Evolutionary conservation across 1,140 invertebrate species (phyloP).

Genomic region (Ganaspis sp.): DNA sequence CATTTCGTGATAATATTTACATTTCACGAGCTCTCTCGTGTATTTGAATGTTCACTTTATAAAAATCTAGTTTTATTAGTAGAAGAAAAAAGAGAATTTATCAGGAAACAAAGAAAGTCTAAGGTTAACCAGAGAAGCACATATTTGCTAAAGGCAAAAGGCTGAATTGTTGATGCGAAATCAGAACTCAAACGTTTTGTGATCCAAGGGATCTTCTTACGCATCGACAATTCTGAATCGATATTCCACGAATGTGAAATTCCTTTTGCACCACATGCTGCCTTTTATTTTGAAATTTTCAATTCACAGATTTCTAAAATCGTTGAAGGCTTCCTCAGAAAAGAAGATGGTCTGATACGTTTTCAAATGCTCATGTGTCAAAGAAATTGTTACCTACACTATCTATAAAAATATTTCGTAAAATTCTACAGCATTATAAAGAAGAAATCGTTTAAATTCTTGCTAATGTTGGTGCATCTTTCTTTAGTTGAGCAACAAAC

Average conservation of each 20-base stretch:
- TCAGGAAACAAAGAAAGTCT: neutral
- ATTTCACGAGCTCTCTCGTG: neutral
- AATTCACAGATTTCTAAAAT: neutral
- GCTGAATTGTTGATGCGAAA: neutral
- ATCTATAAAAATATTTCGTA: too few relatives aligned
- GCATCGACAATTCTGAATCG: neutral
- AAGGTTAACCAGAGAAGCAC: neutral
- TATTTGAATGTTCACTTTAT: too few relatives aligned
- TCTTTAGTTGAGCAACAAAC: too few relatives aligned
- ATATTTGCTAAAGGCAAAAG: neutral
- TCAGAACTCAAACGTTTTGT: neutral
- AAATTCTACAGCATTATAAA: too few relatives aligned
- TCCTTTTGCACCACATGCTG: neutral
- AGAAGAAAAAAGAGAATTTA: neutral
- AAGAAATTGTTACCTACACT: too few relatives aligned
- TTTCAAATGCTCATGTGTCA: too few relatives aligned
- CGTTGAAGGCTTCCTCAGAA: neutral
- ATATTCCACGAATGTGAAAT: conserved; percentile 5
- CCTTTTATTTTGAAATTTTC: conserved; percentile 10
- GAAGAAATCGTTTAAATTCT: too few relatives aligned
- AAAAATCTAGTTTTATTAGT: too few relatives aligned
- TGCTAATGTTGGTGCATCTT: too few relatives aligned
- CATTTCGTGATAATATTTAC: neutral
- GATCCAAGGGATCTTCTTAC: neutral
- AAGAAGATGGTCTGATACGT: neutral